Percentiles rank a stretch among this genome's conserved stretches.
phyloP scores from a whole-genome alignment of 2,113 vertebrate genomes.

The Daphoenositta chrysoptera region DNA sequence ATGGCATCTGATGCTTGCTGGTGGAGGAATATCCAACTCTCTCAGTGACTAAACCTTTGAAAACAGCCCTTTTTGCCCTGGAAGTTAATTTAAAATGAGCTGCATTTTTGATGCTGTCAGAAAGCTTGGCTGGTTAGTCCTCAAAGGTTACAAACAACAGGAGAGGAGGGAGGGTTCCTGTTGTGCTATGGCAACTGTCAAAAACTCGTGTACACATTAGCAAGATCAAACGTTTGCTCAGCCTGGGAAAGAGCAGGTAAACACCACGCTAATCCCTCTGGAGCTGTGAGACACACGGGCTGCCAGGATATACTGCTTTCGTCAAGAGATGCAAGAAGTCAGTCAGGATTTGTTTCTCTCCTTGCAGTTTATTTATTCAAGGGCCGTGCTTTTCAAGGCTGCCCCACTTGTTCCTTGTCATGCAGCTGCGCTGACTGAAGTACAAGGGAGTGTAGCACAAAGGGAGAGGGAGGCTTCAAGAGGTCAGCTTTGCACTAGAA shows the following conservation, averaged over 20 bases:
- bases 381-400: not conserved
- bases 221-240: not conserved
- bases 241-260: conserved; percentile 36
- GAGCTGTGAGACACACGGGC: not conserved
- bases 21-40: not conserved
- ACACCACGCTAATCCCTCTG: not conserved
- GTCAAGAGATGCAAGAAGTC: not conserved
- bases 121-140: not conserved
- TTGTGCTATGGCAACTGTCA: not conserved
- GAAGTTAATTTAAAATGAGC: not conserved
- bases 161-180: not conserved
- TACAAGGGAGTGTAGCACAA: not conserved
- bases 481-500: not conserved
- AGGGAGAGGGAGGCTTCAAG: not conserved
- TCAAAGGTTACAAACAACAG: not conserved
- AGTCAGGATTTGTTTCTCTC: not conserved
- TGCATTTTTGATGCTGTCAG: not conserved
- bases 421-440: not conserved
- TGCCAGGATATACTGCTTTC: not conserved
- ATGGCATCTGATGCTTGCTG: not conserved
- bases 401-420: not conserved
- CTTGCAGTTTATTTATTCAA: conserved; percentile 32
- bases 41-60: not conserved
- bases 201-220: not conserved
- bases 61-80: not conserved